Evolutionary conservation across 2,113 vertebrate genomes (phyloP).

Genomic region (Sturnira hondurensis): DNA sequence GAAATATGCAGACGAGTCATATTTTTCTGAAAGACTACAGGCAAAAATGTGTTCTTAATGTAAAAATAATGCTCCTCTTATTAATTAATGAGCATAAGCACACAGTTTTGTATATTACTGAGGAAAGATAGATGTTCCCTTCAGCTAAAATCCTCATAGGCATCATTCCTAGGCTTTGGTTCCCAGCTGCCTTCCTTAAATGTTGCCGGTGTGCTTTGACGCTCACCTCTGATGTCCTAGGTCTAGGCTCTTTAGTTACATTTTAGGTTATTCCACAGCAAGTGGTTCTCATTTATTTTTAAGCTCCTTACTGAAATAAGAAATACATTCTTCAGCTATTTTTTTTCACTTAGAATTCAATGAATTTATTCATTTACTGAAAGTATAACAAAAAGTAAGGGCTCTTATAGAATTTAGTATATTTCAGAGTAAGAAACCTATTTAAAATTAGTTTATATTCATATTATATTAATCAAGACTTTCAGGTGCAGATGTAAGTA

Average conservation of each 20-base stretch:
- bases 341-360: constrained; percentile 22
- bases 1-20: not conserved
- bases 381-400: not conserved
- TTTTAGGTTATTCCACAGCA: not conserved
- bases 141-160: not conserved
- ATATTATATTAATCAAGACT: not conserved
- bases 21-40: not conserved
- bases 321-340: not conserved
- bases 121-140: not conserved
- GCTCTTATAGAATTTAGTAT: not conserved
- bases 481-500: not conserved
- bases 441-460: not conserved
- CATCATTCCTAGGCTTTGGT: not conserved
- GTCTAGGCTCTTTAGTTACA: not conserved
- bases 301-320: not conserved
- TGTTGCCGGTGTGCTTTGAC: not conserved
- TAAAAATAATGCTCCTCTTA: not conserved
- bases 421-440: not conserved
- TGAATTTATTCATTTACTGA: not conserved
- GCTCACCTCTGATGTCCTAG: not conserved
- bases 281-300: not conserved
- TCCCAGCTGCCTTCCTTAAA: not conserved
- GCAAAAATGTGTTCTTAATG: not conserved
- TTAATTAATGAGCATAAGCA: not conserved
- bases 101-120: not conserved